Conservation (phyloP, 2,888 invertebrate species). For the Tiliacea aurago region DNA sequence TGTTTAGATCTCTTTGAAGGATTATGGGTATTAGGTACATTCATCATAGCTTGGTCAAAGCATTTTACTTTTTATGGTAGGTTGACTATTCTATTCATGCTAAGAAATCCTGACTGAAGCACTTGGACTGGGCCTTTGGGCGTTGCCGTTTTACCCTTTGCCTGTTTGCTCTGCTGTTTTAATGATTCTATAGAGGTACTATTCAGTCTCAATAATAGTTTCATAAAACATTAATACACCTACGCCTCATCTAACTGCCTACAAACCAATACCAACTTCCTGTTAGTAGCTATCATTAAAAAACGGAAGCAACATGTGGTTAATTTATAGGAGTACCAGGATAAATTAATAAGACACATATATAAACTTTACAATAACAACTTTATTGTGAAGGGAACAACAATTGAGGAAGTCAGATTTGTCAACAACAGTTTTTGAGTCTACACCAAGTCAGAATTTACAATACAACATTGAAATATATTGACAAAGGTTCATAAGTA, state of each 20-base stretch:
- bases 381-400: constrained; percentile 85
- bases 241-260: not conserved
- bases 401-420: constrained; percentile 73
- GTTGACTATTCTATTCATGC: no score
- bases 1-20: not conserved
- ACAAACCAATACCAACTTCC: constrained; percentile 4
- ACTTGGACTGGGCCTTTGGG: not conserved
- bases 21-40: not conserved
- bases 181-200: not conserved
- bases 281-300: not conserved
- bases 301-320: not conserved
- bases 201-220: not conserved
- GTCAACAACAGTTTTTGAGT: constrained; percentile 64
- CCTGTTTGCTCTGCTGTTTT: not conserved
- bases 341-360: constrained; percentile 54
- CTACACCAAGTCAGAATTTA: constrained; percentile 43
- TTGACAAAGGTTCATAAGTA: no score
- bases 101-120: not conserved
- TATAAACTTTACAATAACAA: constrained; percentile 82
- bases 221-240: not conserved
- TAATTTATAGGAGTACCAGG: not conserved
- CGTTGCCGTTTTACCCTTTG: not conserved
- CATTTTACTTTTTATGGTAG: not conserved
- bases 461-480: constrained; percentile 10
- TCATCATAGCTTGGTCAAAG: not conserved